These are phyloP conservation scores for Drosophila suboccidentalis DNA, from an alignment of 2,888 invertebrate genomes.

Conservation along the genomic window DNA sequence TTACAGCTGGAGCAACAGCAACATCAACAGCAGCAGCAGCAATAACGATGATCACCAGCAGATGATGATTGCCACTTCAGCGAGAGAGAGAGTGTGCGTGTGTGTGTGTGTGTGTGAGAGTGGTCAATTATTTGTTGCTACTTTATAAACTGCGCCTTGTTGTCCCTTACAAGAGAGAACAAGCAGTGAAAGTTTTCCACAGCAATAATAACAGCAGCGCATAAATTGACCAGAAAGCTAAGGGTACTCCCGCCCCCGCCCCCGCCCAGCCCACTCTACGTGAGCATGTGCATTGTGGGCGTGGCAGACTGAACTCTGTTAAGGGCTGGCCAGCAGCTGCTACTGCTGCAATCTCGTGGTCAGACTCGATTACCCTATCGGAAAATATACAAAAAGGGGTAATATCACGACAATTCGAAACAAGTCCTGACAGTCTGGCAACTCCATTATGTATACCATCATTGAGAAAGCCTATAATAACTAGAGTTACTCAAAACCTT, in stretches of 20 bases:
- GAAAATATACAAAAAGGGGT: neutral
- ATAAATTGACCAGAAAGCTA: constrained; percentile 59
- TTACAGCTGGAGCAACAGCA: constrained; percentile 56
- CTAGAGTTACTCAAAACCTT: neutral
- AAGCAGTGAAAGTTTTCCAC: constrained; percentile 29
- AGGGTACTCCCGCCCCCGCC: constrained; percentile 16
- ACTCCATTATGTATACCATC: neutral
- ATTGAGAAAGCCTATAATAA: neutral
- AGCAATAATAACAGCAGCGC: constrained; percentile 39
- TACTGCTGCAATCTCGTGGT: constrained; percentile 12
- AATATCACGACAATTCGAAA: neutral
- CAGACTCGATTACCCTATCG: constrained; percentile 1
- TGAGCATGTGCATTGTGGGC: constrained; percentile 25
- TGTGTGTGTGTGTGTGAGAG: constrained; percentile 28
- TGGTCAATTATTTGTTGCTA: constrained; percentile 76
- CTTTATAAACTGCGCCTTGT: constrained; percentile 67
- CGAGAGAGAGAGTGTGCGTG: constrained; percentile 9
- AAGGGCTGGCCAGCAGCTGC: constrained; percentile 3
- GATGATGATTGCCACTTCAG: constrained; percentile 71
- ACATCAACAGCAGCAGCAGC: constrained; percentile 28
- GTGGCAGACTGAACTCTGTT: constrained; percentile 8
- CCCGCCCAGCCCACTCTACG: neutral
- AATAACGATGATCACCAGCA: constrained; percentile 45
- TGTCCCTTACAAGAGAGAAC: constrained; percentile 22
- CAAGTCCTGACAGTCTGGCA: constrained; percentile 2